Percentiles rank a stretch among this genome's conserved stretches.
Conservation (phyloP, 2,113 vertebrate species). For the Formicarius rufipectus region DNA sequence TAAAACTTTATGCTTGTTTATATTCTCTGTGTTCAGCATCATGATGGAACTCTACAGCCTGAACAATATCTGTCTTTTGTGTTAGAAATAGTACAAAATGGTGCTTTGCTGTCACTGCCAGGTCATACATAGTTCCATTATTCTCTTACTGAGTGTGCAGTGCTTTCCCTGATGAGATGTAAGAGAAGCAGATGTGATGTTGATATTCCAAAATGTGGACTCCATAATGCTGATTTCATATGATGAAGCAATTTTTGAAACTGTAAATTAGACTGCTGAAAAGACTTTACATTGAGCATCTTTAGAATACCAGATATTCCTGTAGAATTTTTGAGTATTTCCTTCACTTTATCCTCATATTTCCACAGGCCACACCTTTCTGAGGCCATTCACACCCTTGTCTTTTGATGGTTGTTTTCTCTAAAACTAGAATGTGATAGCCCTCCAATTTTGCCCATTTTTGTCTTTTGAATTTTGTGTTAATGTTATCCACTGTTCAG, state of each 20-base stretch:
- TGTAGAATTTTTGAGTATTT: not conserved
- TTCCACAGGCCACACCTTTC: not conserved
- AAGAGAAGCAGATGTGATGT: not conserved
- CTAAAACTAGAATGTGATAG: not conserved
- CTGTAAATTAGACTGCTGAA: not conserved
- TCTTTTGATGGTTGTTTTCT: not conserved
- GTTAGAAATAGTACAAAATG: not conserved
- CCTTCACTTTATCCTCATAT: not conserved
- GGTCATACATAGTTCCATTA: not conserved
- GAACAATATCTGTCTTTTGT: not conserved
- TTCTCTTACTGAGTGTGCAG: not conserved
- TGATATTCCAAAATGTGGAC: not conserved
- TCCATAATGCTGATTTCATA: not conserved
- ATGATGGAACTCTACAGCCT: not conserved
- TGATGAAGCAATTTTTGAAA: not conserved
- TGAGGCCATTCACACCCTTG: not conserved
- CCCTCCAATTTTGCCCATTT: not conserved
- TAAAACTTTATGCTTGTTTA: not conserved
- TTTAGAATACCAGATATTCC: not conserved
- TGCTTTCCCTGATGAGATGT: not conserved
- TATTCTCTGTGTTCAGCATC: not conserved
- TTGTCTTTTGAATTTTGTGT: not conserved
- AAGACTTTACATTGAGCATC: not conserved
- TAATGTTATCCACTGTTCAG: not conserved
- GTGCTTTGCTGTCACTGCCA: not conserved